Base-by-base conservation (phyloP, 2,888 invertebrate species). In the Ichneumon xanthorius region DNA sequence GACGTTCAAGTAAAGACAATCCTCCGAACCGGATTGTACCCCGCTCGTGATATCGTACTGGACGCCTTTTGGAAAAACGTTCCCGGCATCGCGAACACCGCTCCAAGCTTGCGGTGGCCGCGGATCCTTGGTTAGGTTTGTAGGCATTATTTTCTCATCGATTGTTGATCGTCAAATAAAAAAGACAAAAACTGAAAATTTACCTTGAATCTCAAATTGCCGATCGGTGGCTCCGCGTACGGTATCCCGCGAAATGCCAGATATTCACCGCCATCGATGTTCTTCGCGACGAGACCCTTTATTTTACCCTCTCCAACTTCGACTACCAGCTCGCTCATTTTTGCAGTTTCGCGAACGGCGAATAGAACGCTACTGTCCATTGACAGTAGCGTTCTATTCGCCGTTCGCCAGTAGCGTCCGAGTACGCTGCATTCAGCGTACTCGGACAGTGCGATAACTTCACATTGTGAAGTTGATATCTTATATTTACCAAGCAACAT, bases 221-320 rank as follows among this genome's bases (percentile, higher is more conserved):
- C 40, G 11, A 40, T 11, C 40, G 40, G 40, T 40, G 40, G 40
- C 40, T 40, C 40, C 0, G 40, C 40, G 11, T 40, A 40, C 2
- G 40, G 40, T 11, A 40, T 40, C 40, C 40, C 40, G 1, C 40
- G 40, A 40, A 40, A 40, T 11, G 40, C 40, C 9, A 40, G 40
- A 40, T 40, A 40, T 40, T 40, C 11, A 40, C 40, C 40, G 40
- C 40, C 40, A 1, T 89, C 76, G 22, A 90, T 82, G 76, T 90
- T 90, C 82, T 88, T 84, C 11, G 85, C 33, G 7, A 87, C 80
- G 4, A 81, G 87, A 5, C 94, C 94, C 83, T 87, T 89, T 2
- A 94, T 70, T 58, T 88, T 88, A 4, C 94, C 94, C 48, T 94
- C 89, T 40, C 89, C 88, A 3, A 91, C 88, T 9, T 86, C 86